These are phyloP conservation scores for Plagodis dolabraria DNA, from an alignment of 2,888 invertebrate species.

Conservation along the genomic window DNA sequence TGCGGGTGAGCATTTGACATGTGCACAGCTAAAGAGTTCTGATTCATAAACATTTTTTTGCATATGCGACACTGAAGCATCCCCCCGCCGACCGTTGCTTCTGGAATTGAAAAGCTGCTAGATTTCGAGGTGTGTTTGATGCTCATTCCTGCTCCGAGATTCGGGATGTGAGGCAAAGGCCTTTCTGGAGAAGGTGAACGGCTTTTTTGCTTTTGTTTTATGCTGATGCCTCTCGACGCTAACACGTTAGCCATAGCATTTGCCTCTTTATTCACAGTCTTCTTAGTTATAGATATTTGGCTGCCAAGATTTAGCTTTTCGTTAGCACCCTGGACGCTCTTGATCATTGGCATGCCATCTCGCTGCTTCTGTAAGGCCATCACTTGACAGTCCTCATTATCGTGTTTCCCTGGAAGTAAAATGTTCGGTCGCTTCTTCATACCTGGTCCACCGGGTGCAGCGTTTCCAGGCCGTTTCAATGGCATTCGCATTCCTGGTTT, in stretches of 20 bases:
- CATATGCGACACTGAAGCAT: slow-evolving; percentile 75
- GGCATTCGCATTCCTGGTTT: slow-evolving; percentile 70
- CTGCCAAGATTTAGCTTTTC: slow-evolving; percentile 88
- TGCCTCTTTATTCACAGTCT: slow-evolving; percentile 87
- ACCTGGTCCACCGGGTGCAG: slow-evolving; percentile 50
- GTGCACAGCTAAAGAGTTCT: slow-evolving; percentile 66
- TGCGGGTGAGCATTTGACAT: slow-evolving; percentile 73
- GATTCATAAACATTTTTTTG: slow-evolving; percentile 76
- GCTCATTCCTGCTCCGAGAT: slow-evolving; percentile 78
- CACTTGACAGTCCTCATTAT: slow-evolving; percentile 90
- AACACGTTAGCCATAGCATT: slow-evolving; percentile 91
- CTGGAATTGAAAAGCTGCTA: slow-evolving; percentile 73
- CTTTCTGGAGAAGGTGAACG: slow-evolving; percentile 74
- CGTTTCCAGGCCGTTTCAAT: slow-evolving; percentile 65
- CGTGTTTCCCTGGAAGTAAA: slow-evolving; percentile 88
- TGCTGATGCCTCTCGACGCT: slow-evolving; percentile 91
- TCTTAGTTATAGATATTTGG: slow-evolving; percentile 88
- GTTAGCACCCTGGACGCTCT: slow-evolving; percentile 88
- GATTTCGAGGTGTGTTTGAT: slow-evolving; percentile 82
- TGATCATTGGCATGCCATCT: slow-evolving; percentile 89
- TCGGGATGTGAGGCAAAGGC: slow-evolving; percentile 74
- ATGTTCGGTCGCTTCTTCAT: slow-evolving; percentile 86
- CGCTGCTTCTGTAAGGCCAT: slow-evolving; percentile 90
- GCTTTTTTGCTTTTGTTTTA: slow-evolving; percentile 87
- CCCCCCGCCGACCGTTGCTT: slow-evolving; percentile 71